Conservation (phyloP, 2,797 vertebrate species). For the Cichlasoma orientale region DNA sequence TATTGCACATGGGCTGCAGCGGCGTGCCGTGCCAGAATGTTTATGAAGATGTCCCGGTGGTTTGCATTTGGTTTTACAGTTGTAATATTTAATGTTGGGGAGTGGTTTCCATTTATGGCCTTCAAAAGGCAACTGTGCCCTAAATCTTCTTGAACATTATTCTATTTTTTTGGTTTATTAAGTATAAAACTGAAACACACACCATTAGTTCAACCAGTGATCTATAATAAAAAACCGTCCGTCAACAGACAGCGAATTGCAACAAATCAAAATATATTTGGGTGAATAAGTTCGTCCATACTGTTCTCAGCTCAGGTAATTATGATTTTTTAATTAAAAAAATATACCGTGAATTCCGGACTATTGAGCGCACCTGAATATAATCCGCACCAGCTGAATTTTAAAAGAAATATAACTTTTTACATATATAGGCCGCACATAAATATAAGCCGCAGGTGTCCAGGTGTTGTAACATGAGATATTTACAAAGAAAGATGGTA, state of each 20-base stretch:
- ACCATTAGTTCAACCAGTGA: neutral
- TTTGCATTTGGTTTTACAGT: constrained; percentile 48
- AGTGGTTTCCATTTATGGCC: too few species aligned
- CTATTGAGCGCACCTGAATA: too few species aligned
- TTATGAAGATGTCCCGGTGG: constrained; percentile 25
- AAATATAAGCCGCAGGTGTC: too few species aligned
- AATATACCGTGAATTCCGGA: too few species aligned
- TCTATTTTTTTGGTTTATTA: neutral
- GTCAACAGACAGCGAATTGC: neutral
- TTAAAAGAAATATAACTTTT: too few species aligned
- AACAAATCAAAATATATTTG: neutral
- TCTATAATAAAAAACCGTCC: neutral
- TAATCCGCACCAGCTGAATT: too few species aligned
- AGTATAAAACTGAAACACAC: neutral
- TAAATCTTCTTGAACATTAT: neutral
- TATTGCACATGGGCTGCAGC: constrained; percentile 3
- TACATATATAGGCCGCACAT: too few species aligned
- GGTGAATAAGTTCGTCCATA: too few species aligned
- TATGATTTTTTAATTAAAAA: neutral
- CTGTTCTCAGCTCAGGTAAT: too few species aligned
- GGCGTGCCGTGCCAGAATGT: constrained; percentile 18
- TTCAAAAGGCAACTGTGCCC: too few species aligned
- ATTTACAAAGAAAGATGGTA: too few species aligned
- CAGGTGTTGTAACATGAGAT: too few species aligned
- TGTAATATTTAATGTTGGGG: constrained; percentile 5